Percentiles rank a stretch among this genome's conserved stretches.
These are phyloP conservation scores for Hydrophis major DNA, from an alignment of 2,797 vertebrate genomes.

Conservation along the genomic window DNA sequence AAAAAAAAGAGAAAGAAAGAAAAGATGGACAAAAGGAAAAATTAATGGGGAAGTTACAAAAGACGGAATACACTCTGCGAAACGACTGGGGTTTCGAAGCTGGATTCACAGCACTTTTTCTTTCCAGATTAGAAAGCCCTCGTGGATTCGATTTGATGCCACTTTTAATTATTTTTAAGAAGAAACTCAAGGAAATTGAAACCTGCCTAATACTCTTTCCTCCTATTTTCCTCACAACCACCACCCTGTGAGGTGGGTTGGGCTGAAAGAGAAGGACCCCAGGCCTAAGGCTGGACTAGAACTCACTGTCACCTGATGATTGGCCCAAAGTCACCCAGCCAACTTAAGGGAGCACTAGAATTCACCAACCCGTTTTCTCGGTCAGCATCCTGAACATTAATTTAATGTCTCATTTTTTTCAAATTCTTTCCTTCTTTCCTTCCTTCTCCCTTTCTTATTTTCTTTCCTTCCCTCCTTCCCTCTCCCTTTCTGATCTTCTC, in stretches of 20 bases:
- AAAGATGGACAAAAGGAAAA: slow-evolving; percentile 12
- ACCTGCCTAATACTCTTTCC: background rate
- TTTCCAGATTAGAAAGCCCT: background rate
- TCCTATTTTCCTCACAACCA: background rate
- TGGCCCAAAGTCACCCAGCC: background rate
- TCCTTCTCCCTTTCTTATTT: background rate
- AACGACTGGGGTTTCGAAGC: no score
- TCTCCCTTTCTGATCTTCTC: no score
- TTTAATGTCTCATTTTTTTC: background rate
- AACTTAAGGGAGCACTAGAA: background rate
- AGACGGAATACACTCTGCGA: background rate
- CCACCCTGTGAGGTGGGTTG: background rate
- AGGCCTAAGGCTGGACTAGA: background rate
- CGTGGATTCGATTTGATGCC: background rate
- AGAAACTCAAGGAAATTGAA: background rate
- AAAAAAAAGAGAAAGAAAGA: background rate
- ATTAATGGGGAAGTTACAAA: background rate
- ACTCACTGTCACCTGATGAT: background rate
- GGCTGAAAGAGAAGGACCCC: background rate
- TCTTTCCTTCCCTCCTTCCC: no score
- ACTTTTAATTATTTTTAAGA: background rate
- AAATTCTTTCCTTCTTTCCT: background rate
- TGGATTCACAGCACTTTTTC: background rate
- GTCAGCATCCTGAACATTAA: background rate
- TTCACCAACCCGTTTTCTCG: background rate